Conservation (phyloP, 1,140 invertebrate species). For the Drosophila mojavensis region DNA sequence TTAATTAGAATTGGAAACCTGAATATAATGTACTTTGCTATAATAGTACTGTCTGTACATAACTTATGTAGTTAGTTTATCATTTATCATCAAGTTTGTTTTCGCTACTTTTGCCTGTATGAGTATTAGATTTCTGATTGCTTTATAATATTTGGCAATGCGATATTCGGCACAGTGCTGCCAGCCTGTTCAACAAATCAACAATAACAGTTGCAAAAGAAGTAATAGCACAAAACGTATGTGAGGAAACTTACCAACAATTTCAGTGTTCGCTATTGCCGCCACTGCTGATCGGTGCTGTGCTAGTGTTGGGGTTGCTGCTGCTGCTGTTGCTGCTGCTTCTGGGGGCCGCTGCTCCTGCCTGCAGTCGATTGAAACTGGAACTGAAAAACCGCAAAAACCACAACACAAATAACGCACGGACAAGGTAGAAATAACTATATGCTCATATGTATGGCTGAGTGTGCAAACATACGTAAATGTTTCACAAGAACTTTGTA, state of each 20-base stretch:
- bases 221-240: slow-evolving; percentile 61
- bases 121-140: slow-evolving; percentile 8
- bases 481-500: slow-evolving; percentile 79
- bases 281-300: slow-evolving; percentile 8
- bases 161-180: slow-evolving; percentile 45
- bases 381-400: slow-evolving; percentile 72
- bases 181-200: slow-evolving; percentile 56
- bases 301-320: neutral
- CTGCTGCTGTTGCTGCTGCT: neutral
- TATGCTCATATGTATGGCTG: slow-evolving; percentile 25
- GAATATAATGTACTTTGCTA: slow-evolving; percentile 11
- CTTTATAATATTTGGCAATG: slow-evolving; percentile 37
- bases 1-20: slow-evolving; percentile 9
- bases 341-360: slow-evolving; percentile 45
- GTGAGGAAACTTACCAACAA: slow-evolving; percentile 73
- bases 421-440: slow-evolving; percentile 38
- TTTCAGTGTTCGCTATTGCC: slow-evolving; percentile 25
- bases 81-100: neutral
- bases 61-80: slow-evolving; percentile 11
- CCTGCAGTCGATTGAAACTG: slow-evolving; percentile 68
- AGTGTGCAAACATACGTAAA: slow-evolving; percentile 41
- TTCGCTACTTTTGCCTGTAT: neutral
- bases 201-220: slow-evolving; percentile 66
- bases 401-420: slow-evolving; percentile 76
- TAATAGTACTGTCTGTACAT: slow-evolving; percentile 6